Conservation (phyloP, 1,140 invertebrate genomes). For the Drosophila dunni region DNA sequence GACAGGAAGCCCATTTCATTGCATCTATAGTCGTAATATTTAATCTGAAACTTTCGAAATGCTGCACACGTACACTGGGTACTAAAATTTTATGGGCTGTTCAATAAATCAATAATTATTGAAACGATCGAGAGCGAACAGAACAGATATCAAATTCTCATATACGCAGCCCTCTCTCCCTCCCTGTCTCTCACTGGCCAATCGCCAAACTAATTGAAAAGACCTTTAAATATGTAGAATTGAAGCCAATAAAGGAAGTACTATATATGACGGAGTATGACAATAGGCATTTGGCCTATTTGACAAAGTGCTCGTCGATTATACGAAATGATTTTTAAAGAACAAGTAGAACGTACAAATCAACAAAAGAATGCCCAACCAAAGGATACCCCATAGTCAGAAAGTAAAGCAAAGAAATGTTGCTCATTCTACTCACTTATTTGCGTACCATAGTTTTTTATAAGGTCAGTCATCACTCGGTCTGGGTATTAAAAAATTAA, state of each 20-base stretch:
- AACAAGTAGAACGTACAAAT: constrained; percentile 13
- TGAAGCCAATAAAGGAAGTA: constrained; percentile 68
- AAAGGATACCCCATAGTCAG: background rate
- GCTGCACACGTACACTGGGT: constrained; percentile 18
- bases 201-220: constrained; percentile 77
- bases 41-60: constrained; percentile 30
- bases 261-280: constrained; percentile 34
- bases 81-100: constrained; percentile 50
- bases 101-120: constrained; percentile 70
- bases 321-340: constrained; percentile 31
- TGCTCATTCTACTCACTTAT: background rate
- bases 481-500: constrained; percentile 21
- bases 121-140: constrained; percentile 37
- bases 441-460: background rate
- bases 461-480: background rate
- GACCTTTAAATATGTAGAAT: constrained; percentile 75
- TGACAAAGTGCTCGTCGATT: constrained; percentile 64
- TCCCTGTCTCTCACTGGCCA: constrained; percentile 15
- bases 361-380: background rate
- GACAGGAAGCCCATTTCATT: constrained; percentile 52
- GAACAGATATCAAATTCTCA: constrained; percentile 33
- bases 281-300: constrained; percentile 15
- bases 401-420: too few relatives aligned
- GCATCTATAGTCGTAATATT: constrained; percentile 16
- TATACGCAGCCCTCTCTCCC: background rate